Percentiles rank a stretch among this genome's conserved stretches.
phyloP scores from a whole-genome alignment of 2,888 invertebrate genomes.

The Parnassius apollo region DNA sequence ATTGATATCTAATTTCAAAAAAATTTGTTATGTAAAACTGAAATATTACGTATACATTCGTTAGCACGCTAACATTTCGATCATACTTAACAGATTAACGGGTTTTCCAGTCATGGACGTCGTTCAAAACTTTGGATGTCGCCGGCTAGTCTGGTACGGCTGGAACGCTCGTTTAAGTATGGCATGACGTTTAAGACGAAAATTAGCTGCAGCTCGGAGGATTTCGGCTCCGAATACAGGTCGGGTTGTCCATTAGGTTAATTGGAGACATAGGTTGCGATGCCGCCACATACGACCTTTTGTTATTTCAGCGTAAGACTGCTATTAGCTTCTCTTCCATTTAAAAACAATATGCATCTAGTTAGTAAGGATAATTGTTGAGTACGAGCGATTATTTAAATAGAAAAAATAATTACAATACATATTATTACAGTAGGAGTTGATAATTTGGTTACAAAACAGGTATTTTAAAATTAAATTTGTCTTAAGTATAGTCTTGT shows the following conservation, averaged over 20 bases:
- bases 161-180: conserved; percentile 43
- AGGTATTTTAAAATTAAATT: too few species aligned
- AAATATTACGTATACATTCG: too few species aligned
- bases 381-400: not conserved
- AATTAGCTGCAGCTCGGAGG: conserved; percentile 78
- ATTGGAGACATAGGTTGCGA: conserved; percentile 68
- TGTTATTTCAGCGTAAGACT: conserved; percentile 43
- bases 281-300: conserved; percentile 47
- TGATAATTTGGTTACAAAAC: too few species aligned
- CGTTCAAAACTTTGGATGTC: not conserved
- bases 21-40: too few species aligned
- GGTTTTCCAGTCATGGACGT: not conserved
- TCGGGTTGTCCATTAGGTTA: conserved; percentile 80
- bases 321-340: not conserved
- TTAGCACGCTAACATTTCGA: conserved; percentile 1
- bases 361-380: not conserved
- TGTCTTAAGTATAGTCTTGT: too few species aligned
- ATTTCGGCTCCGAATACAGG: conserved; percentile 78
- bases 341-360: conserved; percentile 14
- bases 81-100: conserved; percentile 7
- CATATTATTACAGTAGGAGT: too few species aligned
- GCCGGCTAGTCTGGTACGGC: conserved; percentile 14
- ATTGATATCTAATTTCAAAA: too few species aligned
- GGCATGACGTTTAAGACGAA: conserved; percentile 64
- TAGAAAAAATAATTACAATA: too few species aligned